A percentile compares a stretch with the other conserved stretches of the same genome.
These are phyloP conservation scores for Cyprinodon tularosa DNA, from an alignment of 2,113 vertebrate genomes.

Conservation along the genomic window DNA sequence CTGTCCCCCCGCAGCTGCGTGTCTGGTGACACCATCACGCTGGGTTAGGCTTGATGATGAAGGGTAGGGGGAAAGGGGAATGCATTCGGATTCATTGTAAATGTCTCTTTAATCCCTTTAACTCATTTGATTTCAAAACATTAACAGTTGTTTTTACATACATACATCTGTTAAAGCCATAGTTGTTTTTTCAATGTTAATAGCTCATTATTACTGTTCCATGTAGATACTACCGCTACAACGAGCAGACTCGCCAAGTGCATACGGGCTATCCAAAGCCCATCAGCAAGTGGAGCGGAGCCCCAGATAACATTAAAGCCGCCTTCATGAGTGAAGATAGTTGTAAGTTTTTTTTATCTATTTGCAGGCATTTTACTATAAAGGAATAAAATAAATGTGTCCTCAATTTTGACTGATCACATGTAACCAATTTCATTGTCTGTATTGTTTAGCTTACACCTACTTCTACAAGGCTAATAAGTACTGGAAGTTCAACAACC, in stretches of 20 bases:
- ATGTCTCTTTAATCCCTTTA: background rate
- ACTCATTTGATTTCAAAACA: background rate
- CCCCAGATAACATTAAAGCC: conserved; percentile 85
- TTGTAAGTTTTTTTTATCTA: conserved; percentile 74
- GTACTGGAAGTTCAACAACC: conserved; percentile 95
- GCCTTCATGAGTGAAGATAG: conserved; percentile 88
- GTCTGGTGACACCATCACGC: too few species aligned
- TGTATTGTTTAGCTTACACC: conserved; percentile 81
- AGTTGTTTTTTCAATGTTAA: background rate
- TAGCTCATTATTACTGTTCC: too few species aligned
- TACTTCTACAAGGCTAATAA: conserved; percentile 94
- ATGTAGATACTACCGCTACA: conserved; percentile 89
- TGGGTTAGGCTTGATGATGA: too few species aligned
- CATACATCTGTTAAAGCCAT: background rate
- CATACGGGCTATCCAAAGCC: conserved; percentile 87
- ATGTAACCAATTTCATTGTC: background rate
- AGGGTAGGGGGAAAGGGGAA: too few species aligned
- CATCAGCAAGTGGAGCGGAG: conserved; percentile 88
- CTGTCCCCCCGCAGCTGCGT: too few species aligned
- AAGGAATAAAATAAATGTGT: background rate
- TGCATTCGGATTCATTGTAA: background rate
- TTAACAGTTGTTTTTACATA: background rate
- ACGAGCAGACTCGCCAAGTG: conserved; percentile 83
- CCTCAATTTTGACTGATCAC: too few species aligned
- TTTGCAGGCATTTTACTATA: background rate